A percentile compares a stretch with the other conserved stretches of the same genome.
Evolutionary conservation across 1,140 invertebrate species (phyloP).

Genomic region (Lepidostoma basale): DNA sequence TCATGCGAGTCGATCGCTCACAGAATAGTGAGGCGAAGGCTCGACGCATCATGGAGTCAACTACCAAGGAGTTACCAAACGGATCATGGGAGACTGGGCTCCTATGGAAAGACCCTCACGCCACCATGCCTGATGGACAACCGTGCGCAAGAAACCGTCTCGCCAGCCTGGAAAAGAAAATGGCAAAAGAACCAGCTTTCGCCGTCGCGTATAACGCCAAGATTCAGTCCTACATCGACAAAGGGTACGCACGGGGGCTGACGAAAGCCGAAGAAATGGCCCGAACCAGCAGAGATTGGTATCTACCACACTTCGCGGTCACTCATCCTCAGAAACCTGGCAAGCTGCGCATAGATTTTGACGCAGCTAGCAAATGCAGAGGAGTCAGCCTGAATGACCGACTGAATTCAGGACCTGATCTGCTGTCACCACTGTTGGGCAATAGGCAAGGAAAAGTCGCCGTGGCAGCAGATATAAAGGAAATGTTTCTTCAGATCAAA

Average conservation of each 20-base stretch:
- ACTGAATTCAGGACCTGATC: slow-evolving; percentile 46
- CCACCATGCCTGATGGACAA: slow-evolving; percentile 32
- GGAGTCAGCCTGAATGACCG: slow-evolving; percentile 46
- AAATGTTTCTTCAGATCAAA: slow-evolving; percentile 44
- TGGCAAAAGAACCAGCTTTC: neutral
- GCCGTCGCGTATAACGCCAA: neutral
- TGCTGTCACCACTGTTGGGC: slow-evolving; percentile 43
- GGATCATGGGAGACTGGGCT: slow-evolving; percentile 44
- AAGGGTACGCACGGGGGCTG: slow-evolving; percentile 23
- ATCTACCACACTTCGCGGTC: slow-evolving; percentile 48
- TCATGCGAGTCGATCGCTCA: neutral
- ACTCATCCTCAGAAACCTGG: slow-evolving; percentile 43
- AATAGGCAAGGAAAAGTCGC: slow-evolving; percentile 47
- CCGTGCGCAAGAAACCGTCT: slow-evolving; percentile 20
- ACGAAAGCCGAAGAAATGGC: neutral
- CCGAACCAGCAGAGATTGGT: slow-evolving; percentile 37
- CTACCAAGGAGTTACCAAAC: neutral
- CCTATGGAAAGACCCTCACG: slow-evolving; percentile 43
- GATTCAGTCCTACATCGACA: neutral
- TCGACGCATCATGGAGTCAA: slow-evolving; percentile 1
- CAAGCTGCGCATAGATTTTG: slow-evolving; percentile 48
- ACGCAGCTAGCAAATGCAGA: slow-evolving; percentile 41
- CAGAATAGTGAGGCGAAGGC: slow-evolving; percentile 18
- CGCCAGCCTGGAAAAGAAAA: neutral
- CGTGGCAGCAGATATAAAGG: slow-evolving; percentile 38